These are phyloP conservation scores for Chloroceryle aenea DNA, from an alignment of 2,113 vertebrate genomes.

Conservation along the genomic window DNA sequence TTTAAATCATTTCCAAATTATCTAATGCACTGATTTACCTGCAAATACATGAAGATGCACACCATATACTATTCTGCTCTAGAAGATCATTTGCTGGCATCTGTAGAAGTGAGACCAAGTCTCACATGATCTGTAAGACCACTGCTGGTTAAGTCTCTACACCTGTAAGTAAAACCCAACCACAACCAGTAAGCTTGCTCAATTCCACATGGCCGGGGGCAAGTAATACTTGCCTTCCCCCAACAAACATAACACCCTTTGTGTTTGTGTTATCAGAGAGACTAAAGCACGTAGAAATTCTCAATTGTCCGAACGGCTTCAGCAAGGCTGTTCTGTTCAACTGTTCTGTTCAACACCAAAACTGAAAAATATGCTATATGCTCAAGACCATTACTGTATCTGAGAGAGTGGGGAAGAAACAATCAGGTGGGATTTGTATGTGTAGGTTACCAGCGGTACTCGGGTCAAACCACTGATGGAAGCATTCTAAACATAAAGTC, in stretches of 20 bases:
- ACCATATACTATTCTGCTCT: background rate
- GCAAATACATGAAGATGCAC: fast-evolving
- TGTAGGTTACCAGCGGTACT: background rate
- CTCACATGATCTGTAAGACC: background rate
- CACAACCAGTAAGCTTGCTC: background rate
- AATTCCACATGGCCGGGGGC: background rate
- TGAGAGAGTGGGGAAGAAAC: background rate
- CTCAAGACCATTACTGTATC: background rate
- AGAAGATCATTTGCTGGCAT: background rate
- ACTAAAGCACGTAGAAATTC: background rate
- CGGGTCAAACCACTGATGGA: background rate
- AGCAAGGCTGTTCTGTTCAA: background rate
- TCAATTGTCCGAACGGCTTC: background rate
- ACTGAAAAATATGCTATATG: background rate
- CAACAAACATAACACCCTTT: background rate
- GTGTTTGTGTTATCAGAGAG: background rate
- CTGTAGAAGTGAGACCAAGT: background rate
- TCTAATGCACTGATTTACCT: background rate
- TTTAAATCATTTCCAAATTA: background rate
- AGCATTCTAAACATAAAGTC: background rate
- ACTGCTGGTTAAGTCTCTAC: background rate
- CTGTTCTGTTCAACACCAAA: background rate
- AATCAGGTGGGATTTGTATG: background rate
- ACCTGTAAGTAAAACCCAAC: background rate
- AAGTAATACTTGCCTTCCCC: background rate